Base-by-base conservation (phyloP, 1,140 invertebrate genomes). In the Apis laboriosa region DNA sequence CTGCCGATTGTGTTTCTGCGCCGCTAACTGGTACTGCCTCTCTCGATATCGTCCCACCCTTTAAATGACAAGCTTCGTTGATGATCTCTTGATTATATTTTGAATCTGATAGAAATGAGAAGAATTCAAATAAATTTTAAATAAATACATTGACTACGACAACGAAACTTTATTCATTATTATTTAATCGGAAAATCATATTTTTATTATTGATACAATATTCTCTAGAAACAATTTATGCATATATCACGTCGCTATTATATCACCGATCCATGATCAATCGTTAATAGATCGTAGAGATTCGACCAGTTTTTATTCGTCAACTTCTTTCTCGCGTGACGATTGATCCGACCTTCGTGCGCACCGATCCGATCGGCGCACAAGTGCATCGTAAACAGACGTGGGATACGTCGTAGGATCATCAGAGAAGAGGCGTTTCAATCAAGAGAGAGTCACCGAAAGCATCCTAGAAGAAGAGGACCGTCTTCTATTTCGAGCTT, bases 401-500 rank as follows among this genome's bases (percentile, higher is more conserved):
- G 64, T 61, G 67, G 28, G 15, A 72, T 86, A 77, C 82, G 75
- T 84, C 43, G 83, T 85, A 87, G 74, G 84, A 90, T 75, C 68
- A 84, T 43, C 2, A 76, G 86, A 73, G 79, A 61, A 55, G 68
- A 68, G 78, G 53, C 60, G 72, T 84, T 76, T 84, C 68, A 70
- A 70, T 24, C 76, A 68, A 86, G 77, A 81, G 68, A 81, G 68
- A 80, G 80, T 83, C 78, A 71, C 60, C 79, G 76, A 85, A 58
- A 90, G 82, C 91, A 90, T 92, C 92, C 92, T 92, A 92, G 91
- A 92, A 91, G 91, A 90, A 84, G 89, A 90, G 85, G 79, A 88
- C 87, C 84, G 84, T 86, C 74, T 90, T 89, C 93, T 94, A 94
- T 94, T 94, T 94, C 83, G 72, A 91, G 87, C 89, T 91, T 88